Base-by-base conservation (phyloP, 2,888 invertebrate genomes). In the Caradrina clavipalpis region DNA sequence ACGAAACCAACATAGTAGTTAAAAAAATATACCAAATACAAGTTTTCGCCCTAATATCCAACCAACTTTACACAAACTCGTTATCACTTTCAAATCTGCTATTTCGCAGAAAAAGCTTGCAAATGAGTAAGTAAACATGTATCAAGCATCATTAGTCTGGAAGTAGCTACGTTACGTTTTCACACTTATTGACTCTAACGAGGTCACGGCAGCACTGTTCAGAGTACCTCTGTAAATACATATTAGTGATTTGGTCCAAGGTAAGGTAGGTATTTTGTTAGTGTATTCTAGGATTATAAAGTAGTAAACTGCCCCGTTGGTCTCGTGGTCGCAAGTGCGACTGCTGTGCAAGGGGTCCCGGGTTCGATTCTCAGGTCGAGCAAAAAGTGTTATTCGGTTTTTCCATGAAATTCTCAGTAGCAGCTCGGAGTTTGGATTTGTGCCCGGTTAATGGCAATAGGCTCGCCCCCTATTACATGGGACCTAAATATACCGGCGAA, bases 191-290 rank as follows among this genome's bases (percentile, higher is more conserved):
- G 51, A 42, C 17, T 42, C 15, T 63, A 76, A 63, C 53, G 81
- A 76, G 81, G 76, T 56, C 77, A 69, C 42, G 47, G 49, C 17
- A 56, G 42, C 45, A 50, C 49, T 53, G 49, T n/a, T 35, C 17
- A 31, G 21, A 51, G 77, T 55, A 51, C 35, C 8, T 19, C 55
- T 62, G 42, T 69, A 63, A 69, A 76, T 76, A 62, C 59, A 59
- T 76, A 76, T 76, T 60, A 76, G 58, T 81, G 61, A 58, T 69
- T 80, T 21, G 42, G 70, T 69, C 49, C 81, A 77, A 81, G 76
- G 76, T 56, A 51, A 69, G 2, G 50, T 59, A n/a, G 7, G 13
- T 42, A 10, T 19, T 57, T 45, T 53, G 55, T 45, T 45, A 15
- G 17, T 45, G 1, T 13, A 11, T 42, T 2, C 13, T 42, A 42